phyloP scores from a whole-genome alignment of 2,797 vertebrate species.

The Pelodytes ibericus region DNA sequence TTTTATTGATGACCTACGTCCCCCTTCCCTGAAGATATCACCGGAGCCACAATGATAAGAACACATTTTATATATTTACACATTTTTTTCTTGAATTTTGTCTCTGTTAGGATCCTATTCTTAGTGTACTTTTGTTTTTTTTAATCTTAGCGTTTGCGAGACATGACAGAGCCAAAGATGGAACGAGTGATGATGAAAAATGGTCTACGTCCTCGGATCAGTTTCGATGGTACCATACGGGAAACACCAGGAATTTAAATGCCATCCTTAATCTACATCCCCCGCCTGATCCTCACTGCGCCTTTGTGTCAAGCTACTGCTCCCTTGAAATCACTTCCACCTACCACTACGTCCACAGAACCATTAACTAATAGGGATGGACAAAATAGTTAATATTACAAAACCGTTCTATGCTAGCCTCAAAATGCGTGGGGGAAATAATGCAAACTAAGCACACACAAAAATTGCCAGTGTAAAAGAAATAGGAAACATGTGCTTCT shows the following conservation, averaged over 20 bases:
- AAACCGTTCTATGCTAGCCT: neutral
- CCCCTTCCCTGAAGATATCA: too few relatives aligned
- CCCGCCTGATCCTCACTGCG: neutral
- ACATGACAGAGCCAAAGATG: conserved; percentile 78
- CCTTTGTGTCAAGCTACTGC: neutral
- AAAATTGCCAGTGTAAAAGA: too few relatives aligned
- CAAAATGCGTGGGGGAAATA: neutral
- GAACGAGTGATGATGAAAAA: conserved; percentile 68
- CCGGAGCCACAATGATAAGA: too few relatives aligned
- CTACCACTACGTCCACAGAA: neutral
- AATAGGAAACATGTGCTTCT: too few relatives aligned
- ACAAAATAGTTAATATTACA: neutral
- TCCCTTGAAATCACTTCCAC: neutral
- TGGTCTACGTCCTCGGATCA: conserved; percentile 64
- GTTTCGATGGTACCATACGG: conserved; percentile 35
- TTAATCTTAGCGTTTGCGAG: conserved; percentile 77
- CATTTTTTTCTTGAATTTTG: neutral
- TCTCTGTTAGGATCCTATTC: neutral
- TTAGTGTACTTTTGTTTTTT: neutral
- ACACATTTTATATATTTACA: too few relatives aligned
- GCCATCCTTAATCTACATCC: neutral
- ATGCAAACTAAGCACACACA: neutral
- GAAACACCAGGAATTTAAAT: conserved; percentile 9
- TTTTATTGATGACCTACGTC: too few relatives aligned
- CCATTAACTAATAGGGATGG: neutral